Percentiles rank a stretch among this genome's conserved stretches.
Conservation (phyloP, 2,113 vertebrate species). For the Neopipo cinnamomea region DNA sequence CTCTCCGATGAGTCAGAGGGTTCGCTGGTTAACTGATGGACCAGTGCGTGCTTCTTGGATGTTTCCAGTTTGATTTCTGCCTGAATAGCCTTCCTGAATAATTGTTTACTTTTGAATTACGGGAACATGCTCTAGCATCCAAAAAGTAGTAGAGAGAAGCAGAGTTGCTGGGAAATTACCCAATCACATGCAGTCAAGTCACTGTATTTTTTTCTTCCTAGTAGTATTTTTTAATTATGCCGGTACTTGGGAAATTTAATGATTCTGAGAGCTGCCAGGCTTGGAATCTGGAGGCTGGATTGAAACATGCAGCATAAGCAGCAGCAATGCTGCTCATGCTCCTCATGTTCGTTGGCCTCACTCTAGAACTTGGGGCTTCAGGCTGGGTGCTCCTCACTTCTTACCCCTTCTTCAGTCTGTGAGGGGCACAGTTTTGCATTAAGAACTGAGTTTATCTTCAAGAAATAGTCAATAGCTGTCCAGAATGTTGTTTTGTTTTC, state of each 20-base stretch:
- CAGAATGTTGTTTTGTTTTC: background rate
- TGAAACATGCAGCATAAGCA: background rate
- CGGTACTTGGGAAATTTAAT: background rate
- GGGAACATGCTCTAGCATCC: background rate
- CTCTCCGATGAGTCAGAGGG: background rate
- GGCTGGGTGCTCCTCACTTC: background rate
- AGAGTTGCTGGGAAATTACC: background rate
- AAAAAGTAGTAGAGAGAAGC: background rate
- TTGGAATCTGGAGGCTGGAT: background rate
- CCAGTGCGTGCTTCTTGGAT: background rate
- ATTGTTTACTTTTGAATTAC: constrained; percentile 48
- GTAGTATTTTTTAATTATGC: background rate
- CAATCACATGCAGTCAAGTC: background rate
- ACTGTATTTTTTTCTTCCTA: background rate
- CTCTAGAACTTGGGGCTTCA: background rate
- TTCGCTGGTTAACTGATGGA: background rate
- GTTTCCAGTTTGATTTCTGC: background rate
- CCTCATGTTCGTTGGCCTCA: background rate
- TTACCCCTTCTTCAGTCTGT: background rate
- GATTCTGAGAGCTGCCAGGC: background rate
- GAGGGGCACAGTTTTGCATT: background rate
- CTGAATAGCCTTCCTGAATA: background rate
- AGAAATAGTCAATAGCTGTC: background rate
- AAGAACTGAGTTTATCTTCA: background rate
- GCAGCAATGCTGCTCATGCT: background rate